Evolutionary conservation across 2,888 invertebrate genomes (phyloP).

Genomic region (Cordilura impudica): DNA sequence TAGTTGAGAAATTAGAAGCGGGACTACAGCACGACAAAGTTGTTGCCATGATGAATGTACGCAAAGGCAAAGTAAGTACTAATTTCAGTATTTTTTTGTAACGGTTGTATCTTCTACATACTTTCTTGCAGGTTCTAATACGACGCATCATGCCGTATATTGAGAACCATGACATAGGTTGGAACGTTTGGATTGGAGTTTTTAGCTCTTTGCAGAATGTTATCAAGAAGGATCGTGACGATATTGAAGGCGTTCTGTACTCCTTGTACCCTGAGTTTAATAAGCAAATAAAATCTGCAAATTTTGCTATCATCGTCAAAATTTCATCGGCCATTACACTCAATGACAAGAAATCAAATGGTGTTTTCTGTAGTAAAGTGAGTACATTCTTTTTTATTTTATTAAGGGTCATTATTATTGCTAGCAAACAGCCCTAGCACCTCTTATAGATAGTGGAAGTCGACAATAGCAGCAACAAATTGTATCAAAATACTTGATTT

Average conservation of each 20-base stretch:
- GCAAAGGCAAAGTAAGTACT: constrained; percentile 87
- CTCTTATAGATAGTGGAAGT: no score
- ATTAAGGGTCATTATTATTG: no score
- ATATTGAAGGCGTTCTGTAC: constrained; percentile 74
- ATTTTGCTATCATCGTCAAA: constrained; percentile 73
- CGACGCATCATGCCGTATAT: constrained; percentile 82
- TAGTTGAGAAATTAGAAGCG: constrained; percentile 83
- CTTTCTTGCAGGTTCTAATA: constrained; percentile 81
- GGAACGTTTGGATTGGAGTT: constrained; percentile 76
- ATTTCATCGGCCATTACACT: constrained; percentile 73
- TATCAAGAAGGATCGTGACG: constrained; percentile 77
- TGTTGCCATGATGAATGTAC: constrained; percentile 85
- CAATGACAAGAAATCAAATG: constrained; percentile 74
- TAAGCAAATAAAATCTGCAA: constrained; percentile 74
- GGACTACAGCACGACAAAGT: constrained; percentile 85
- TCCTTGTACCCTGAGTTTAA: constrained; percentile 76
- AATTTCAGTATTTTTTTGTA: not conserved
- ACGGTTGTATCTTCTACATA: not conserved
- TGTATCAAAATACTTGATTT: no score
- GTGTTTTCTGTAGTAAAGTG: constrained; percentile 77
- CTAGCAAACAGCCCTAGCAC: no score
- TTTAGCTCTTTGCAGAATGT: constrained; percentile 75
- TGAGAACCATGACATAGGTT: constrained; percentile 72
- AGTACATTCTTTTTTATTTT: constrained; percentile 53
- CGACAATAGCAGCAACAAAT: no score